Percentiles rank a stretch among this genome's conserved stretches.
These are phyloP conservation scores for Martes flavigula DNA, from an alignment of 2,797 vertebrate species.

Conservation along the genomic window DNA sequence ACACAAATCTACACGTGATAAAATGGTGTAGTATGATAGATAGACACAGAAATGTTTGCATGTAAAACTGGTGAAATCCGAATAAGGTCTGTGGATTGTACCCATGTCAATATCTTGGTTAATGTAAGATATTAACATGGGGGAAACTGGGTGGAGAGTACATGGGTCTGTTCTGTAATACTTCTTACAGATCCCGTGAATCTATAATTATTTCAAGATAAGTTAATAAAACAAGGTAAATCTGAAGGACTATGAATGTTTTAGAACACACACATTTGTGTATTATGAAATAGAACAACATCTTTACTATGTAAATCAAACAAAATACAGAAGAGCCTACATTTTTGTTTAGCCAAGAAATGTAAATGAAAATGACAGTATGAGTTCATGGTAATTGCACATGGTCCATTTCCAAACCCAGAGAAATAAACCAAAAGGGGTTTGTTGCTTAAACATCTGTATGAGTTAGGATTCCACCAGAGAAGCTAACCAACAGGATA, in stretches of 20 bases:
- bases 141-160: background rate
- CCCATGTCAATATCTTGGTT: background rate
- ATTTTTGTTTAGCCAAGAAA: conserved; percentile 55
- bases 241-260: conserved; percentile 30
- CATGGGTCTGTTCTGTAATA: background rate
- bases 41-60: conserved; percentile 29
- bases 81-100: conserved; percentile 16
- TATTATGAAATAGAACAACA: conserved; percentile 23
- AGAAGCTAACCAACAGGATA: background rate
- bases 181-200: background rate
- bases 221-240: conserved; percentile 19
- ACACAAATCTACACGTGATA: background rate
- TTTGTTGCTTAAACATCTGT: conserved; percentile 48
- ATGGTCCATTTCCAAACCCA: conserved; percentile 27
- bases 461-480: conserved; percentile 26
- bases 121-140: background rate
- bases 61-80: conserved; percentile 28
- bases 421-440: conserved; percentile 26
- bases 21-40: conserved; percentile 16
- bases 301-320: conserved; percentile 41
- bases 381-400: conserved; percentile 13
- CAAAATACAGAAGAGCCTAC: conserved; percentile 32
- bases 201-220: conserved; percentile 54
- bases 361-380: conserved; percentile 43
- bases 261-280: background rate